Conservation (phyloP, 2,797 vertebrate genomes). For the Liparis tanakae region DNA sequence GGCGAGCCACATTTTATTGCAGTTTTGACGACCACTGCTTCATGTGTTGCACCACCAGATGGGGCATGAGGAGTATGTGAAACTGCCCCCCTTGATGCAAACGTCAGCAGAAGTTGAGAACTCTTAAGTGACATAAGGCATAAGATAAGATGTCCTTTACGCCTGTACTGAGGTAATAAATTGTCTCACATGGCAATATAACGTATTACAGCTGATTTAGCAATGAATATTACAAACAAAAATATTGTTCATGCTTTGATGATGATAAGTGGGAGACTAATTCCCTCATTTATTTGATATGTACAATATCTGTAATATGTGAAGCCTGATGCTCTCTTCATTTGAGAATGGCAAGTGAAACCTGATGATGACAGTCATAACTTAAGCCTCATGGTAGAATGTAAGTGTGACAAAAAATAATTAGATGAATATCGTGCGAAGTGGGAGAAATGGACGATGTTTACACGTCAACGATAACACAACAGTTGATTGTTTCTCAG, state of each 20-base stretch:
- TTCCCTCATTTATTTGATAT: slow-evolving; percentile 39
- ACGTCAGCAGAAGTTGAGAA: slow-evolving; percentile 50
- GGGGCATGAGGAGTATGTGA: slow-evolving; percentile 37
- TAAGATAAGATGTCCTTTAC: slow-evolving; percentile 37
- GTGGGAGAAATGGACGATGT: too few relatives aligned
- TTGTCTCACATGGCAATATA: not conserved
- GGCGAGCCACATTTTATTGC: not conserved
- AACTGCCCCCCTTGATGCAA: slow-evolving; percentile 9
- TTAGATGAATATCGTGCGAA: too few relatives aligned
- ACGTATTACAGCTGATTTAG: not conserved
- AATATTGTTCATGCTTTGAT: not conserved
- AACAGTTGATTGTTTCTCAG: too few relatives aligned
- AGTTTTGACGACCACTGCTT: not conserved
- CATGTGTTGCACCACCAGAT: slow-evolving; percentile 52
- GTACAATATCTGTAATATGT: slow-evolving; percentile 39
- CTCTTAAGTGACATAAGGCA: slow-evolving; percentile 27
- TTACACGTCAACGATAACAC: too few relatives aligned
- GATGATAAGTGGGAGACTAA: not conserved
- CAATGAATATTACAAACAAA: not conserved
- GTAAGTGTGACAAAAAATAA: slow-evolving; percentile 40
- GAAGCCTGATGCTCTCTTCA: slow-evolving; percentile 41
- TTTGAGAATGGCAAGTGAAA: slow-evolving; percentile 69
- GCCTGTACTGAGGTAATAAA: slow-evolving; percentile 18
- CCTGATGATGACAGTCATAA: slow-evolving; percentile 71
- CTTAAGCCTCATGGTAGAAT: slow-evolving; percentile 47